Evolutionary conservation across 2,888 invertebrate genomes (phyloP).

Genomic region (Panzeria rudis): DNA sequence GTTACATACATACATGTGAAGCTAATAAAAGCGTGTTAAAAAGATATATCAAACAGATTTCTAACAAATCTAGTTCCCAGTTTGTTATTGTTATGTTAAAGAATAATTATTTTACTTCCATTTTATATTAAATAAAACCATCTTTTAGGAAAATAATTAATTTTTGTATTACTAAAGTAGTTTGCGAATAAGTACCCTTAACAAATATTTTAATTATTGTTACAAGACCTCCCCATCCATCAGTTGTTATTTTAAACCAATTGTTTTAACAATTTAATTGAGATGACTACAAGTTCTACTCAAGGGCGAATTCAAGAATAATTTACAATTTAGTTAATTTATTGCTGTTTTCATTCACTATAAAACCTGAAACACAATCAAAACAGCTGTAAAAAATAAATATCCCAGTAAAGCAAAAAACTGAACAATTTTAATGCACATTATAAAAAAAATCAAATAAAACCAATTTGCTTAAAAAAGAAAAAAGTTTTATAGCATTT

Average conservation of each 20-base stretch:
- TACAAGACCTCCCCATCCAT: too few species aligned
- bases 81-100: too few species aligned
- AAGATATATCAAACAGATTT: too few species aligned
- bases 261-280: slow-evolving; percentile 40
- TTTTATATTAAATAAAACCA: too few species aligned
- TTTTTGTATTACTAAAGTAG: too few species aligned
- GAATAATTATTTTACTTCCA: too few species aligned
- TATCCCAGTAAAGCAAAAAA: not conserved
- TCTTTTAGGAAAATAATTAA: too few species aligned
- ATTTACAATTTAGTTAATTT: slow-evolving; percentile 14
- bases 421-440: slow-evolving; percentile 27
- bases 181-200: too few species aligned
- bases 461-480: not conserved
- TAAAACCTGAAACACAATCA: slow-evolving; percentile 8
- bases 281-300: not conserved
- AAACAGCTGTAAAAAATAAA: slow-evolving; percentile 13
- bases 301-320: not conserved
- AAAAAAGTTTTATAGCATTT: slow-evolving; percentile 26
- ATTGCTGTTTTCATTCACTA: slow-evolving; percentile 1
- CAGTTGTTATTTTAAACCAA: not conserved
- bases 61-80: too few species aligned
- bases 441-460: not conserved
- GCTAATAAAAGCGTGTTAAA: too few species aligned
- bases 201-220: too few species aligned
- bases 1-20: too few species aligned